phyloP scores from a whole-genome alignment of 1,140 invertebrate genomes.

The Drosophila simulans region DNA sequence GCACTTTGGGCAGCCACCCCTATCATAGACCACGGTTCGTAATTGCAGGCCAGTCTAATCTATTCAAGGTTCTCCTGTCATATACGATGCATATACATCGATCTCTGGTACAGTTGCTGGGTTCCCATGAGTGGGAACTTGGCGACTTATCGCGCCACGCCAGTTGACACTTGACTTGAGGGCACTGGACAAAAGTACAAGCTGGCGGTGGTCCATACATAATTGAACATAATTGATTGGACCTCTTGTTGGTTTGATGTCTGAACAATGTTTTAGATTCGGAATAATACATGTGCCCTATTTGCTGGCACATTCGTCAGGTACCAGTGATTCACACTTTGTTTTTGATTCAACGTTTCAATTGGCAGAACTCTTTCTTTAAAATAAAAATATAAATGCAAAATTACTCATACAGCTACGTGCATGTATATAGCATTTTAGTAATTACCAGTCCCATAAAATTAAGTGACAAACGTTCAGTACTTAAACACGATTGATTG shows the following conservation, averaged over 20 bases:
- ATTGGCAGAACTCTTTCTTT: not conserved
- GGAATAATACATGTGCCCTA: not conserved
- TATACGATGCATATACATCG: conserved; percentile 31
- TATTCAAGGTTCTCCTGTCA: conserved; percentile 44
- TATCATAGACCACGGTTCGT: conserved; percentile 38
- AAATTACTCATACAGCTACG: no score
- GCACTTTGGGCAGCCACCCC: conserved; percentile 63
- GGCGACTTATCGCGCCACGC: conserved; percentile 56
- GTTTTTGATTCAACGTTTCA: not conserved
- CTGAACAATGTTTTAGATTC: conserved; percentile 27
- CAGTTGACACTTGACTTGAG: conserved; percentile 59
- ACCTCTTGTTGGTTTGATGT: conserved; percentile 39
- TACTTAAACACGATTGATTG: conserved; percentile 6
- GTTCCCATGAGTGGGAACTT: conserved; percentile 59
- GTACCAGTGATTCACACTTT: not conserved
- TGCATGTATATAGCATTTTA: not conserved
- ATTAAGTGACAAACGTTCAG: not conserved
- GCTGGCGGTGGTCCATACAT: conserved; percentile 44
- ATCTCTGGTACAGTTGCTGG: conserved; percentile 54
- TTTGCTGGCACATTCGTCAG: not conserved
- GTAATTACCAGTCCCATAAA: not conserved
- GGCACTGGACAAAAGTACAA: conserved; percentile 14
- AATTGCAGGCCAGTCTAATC: conserved; percentile 54
- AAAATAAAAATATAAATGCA: no score
- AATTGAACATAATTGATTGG: conserved; percentile 80